phyloP scores from a whole-genome alignment of 2,113 vertebrate species.

The Epinephelus fuscoguttatus region DNA sequence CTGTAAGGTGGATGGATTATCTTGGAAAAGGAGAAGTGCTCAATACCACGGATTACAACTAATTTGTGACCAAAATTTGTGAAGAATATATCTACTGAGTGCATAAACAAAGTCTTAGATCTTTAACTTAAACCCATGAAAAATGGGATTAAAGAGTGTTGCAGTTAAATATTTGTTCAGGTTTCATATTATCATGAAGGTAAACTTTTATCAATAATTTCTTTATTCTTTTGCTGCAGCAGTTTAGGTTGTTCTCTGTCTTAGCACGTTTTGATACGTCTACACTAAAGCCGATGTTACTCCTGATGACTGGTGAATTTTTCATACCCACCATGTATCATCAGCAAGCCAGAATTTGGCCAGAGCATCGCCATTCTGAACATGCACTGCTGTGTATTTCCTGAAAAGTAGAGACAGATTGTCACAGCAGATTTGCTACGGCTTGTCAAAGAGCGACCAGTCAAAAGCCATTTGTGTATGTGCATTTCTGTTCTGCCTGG shows the following conservation, averaged over 20 bases:
- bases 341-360: background rate
- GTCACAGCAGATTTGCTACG: slow-evolving; percentile 70
- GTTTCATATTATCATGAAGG: background rate
- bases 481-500: slow-evolving; percentile 54
- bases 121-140: no score
- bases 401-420: slow-evolving; percentile 72
- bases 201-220: slow-evolving; percentile 27
- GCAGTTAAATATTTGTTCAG: no score
- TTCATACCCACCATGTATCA: slow-evolving; percentile 7
- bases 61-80: no score
- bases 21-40: no score
- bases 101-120: no score
- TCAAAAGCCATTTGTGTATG: slow-evolving; percentile 71
- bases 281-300: slow-evolving; percentile 19
- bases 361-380: slow-evolving; percentile 42
- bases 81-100: no score
- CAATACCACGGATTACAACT: no score
- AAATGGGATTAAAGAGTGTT: no score
- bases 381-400: slow-evolving; percentile 59
- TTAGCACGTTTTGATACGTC: slow-evolving; percentile 22
- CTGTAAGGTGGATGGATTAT: no score
- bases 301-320: slow-evolving; percentile 33
- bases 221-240: background rate
- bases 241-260: background rate
- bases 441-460: slow-evolving; percentile 63